Conservation (phyloP, 1,140 invertebrate genomes). For the Polypedilum pembai region DNA sequence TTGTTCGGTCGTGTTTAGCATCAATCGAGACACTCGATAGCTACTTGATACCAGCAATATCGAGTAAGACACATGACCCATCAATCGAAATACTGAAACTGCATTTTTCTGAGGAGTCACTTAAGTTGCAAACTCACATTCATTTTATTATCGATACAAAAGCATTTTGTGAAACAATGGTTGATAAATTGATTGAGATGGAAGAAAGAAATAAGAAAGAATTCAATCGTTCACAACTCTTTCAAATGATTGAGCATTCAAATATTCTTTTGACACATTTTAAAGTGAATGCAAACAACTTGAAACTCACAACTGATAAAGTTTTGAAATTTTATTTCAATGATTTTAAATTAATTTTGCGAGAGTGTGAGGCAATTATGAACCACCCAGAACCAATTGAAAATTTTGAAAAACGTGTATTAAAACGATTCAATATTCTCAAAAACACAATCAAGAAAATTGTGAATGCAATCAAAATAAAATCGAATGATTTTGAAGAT, state of each 20-base stretch:
- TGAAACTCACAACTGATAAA: background rate
- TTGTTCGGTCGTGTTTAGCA: background rate
- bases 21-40: background rate
- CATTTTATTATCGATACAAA: background rate
- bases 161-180: background rate
- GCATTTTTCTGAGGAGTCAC: background rate
- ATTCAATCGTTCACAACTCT: background rate
- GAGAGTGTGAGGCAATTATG: background rate
- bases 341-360: background rate
- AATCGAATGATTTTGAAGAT: background rate
- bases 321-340: constrained; percentile 9
- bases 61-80: background rate
- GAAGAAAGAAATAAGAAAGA: background rate
- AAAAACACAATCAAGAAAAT: background rate
- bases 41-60: constrained; percentile 9
- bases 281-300: background rate
- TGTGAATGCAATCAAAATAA: background rate
- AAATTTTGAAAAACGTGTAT: background rate
- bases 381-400: background rate
- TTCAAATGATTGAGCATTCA: background rate
- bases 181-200: background rate
- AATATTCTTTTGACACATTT: constrained; percentile 5
- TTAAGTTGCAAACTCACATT: background rate
- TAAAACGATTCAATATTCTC: background rate
- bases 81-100: background rate